These are phyloP conservation scores for Plusia festucae DNA, from an alignment of 2,888 invertebrate species.

Conservation along the genomic window DNA sequence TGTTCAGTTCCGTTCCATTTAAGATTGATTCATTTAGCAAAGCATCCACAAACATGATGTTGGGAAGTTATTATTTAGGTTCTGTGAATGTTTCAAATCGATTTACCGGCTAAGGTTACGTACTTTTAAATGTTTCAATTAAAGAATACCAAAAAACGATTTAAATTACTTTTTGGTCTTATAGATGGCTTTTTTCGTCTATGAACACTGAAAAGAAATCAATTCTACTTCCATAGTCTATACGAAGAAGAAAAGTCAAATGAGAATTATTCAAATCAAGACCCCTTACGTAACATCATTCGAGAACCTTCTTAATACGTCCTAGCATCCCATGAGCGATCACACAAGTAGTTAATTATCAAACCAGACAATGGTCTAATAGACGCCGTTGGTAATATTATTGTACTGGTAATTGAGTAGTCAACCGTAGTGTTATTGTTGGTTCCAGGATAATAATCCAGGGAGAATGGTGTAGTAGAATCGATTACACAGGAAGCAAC, in stretches of 20 bases:
- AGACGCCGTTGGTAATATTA: conserved; percentile 3
- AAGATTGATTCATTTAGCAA: too few relatives aligned
- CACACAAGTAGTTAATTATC: conserved; percentile 8
- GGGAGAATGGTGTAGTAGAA: not conserved
- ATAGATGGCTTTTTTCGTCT: too few relatives aligned
- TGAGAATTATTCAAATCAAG: not conserved
- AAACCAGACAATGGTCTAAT: conserved; percentile 7
- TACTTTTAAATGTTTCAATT: too few relatives aligned
- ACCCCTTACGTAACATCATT: not conserved
- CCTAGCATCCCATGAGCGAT: conserved; percentile 6
- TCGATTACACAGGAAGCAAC: not conserved
- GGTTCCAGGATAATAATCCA: not conserved
- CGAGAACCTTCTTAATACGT: not conserved
- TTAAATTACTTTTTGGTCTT: too few relatives aligned
- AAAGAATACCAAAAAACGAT: too few relatives aligned
- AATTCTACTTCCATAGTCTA: too few relatives aligned
- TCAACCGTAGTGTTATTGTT: conserved; percentile 5
- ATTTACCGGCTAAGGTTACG: too few relatives aligned
- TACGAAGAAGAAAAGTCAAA: not conserved
- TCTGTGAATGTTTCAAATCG: too few relatives aligned
- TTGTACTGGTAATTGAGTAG: conserved; percentile 5
- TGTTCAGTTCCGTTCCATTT: not conserved
- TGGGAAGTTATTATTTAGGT: too few relatives aligned
- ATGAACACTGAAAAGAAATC: too few relatives aligned
- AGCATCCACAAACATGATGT: too few relatives aligned